These are phyloP conservation scores for Mesoligia furuncula DNA, from an alignment of 2,888 invertebrate species.

Conservation along the genomic window DNA sequence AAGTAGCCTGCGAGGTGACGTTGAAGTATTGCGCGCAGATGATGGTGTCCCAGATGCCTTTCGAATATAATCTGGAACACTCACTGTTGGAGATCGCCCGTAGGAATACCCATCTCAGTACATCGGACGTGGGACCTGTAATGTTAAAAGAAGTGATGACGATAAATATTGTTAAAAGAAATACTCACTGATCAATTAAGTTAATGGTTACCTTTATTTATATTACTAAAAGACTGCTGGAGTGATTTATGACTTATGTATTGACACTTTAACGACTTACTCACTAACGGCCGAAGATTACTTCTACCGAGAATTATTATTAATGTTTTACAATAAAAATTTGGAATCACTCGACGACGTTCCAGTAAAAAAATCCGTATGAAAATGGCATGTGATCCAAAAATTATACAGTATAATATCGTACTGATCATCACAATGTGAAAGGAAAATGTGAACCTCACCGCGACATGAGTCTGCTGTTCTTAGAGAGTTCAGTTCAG, in stretches of 20 bases:
- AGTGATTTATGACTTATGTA: neutral
- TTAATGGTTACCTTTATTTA: neutral
- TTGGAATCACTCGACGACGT: no score
- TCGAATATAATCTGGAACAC: constrained; percentile 73
- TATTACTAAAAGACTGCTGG: neutral
- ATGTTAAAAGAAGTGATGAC: neutral
- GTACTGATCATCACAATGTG: neutral
- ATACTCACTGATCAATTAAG: neutral
- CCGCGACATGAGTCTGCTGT: neutral
- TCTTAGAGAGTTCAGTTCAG: neutral
- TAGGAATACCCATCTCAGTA: constrained; percentile 83
- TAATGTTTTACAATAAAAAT: no score
- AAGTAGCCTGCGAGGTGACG: constrained; percentile 83
- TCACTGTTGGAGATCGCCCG: constrained; percentile 72
- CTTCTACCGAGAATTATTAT: no score
- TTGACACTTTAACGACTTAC: no score
- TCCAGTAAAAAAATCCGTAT: no score
- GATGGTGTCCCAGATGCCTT: constrained; percentile 69
- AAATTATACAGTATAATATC: neutral
- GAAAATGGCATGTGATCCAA: no score
- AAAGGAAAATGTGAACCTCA: neutral
- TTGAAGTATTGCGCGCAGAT: constrained; percentile 83
- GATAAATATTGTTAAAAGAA: no score
- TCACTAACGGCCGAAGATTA: no score
- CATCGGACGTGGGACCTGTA: constrained; percentile 72